A percentile compares a stretch with the other conserved stretches of the same genome.
Conservation (phyloP, 2,797 vertebrate species). For the Pogoniulus pusillus region DNA sequence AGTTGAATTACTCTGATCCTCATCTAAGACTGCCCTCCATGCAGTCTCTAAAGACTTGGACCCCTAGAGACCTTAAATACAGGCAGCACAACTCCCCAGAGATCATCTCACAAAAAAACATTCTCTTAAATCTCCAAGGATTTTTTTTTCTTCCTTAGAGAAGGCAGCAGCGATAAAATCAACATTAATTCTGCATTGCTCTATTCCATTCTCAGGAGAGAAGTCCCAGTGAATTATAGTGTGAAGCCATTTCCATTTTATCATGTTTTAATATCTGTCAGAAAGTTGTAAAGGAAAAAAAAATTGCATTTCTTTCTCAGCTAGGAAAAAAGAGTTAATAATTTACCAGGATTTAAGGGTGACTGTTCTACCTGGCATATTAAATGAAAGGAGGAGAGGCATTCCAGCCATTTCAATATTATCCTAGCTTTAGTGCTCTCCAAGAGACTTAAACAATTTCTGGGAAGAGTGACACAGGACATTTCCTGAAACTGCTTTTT, state of each 20-base stretch:
- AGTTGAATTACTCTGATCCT: not conserved
- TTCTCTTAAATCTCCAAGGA: not conserved
- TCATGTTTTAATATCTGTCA: constrained; percentile 31
- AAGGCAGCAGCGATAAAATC: constrained; percentile 23
- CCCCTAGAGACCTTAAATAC: not conserved
- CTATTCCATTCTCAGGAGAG: not conserved
- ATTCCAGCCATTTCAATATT: not conserved
- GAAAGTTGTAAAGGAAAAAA: not conserved
- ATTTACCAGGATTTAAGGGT: not conserved
- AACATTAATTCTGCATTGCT: constrained; percentile 22
- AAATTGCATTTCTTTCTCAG: not conserved
- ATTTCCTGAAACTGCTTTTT: not conserved
- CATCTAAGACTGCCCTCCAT: not conserved
- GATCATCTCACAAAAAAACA: not conserved
- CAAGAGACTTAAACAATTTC: not conserved
- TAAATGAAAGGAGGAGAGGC: not conserved
- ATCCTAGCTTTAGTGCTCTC: not conserved
- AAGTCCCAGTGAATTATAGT: not conserved
- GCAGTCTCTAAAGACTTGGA: not conserved
- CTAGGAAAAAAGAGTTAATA: constrained; percentile 25
- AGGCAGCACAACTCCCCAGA: not conserved
- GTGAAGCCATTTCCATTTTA: constrained; percentile 12
- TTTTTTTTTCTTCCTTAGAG: not conserved
- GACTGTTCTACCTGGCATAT: not conserved
- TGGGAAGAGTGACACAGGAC: not conserved